Percentiles rank a stretch among this genome's conserved stretches.
Evolutionary conservation across 1,140 invertebrate species (phyloP).

Genomic region (Hyposmocoma kahamanoa): DNA sequence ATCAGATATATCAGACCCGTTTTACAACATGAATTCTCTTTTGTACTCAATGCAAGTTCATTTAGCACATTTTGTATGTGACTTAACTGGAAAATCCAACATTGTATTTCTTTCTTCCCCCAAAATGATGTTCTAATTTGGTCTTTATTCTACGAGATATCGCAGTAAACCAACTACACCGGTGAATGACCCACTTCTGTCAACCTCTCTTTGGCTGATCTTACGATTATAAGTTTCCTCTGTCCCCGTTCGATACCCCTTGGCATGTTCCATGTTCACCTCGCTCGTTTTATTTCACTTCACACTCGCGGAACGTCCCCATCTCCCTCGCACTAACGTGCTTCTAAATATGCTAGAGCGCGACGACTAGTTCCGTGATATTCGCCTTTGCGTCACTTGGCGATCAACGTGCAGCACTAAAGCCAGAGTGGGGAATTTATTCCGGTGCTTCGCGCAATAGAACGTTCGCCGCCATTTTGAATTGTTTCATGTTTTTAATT

Average conservation of each 20-base stretch:
- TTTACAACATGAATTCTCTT: too few relatives aligned
- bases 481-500: constrained; percentile 1
- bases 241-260: constrained; percentile 28
- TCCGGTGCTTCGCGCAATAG: constrained; percentile 33
- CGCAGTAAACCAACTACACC: too few relatives aligned
- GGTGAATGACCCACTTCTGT: constrained; percentile 1
- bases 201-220: too few relatives aligned
- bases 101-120: too few relatives aligned
- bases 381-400: constrained; percentile 23
- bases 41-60: too few relatives aligned
- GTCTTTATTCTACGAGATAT: too few relatives aligned
- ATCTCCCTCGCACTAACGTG: constrained; percentile 22
- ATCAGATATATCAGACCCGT: too few relatives aligned
- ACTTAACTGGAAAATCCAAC: too few relatives aligned
- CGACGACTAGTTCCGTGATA: constrained; percentile 16
- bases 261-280: constrained; percentile 37
- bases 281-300: constrained; percentile 24
- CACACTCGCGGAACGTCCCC: constrained; percentile 11
- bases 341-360: constrained; percentile 9
- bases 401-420: constrained; percentile 35
- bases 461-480: constrained; percentile 29
- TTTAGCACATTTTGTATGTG: too few relatives aligned
- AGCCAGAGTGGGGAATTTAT: constrained; percentile 45
- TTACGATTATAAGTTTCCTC: not conserved
- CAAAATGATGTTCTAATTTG: too few relatives aligned